Evolutionary conservation across 2,888 invertebrate genomes (phyloP).

Genomic region (Latheticus oryzae): DNA sequence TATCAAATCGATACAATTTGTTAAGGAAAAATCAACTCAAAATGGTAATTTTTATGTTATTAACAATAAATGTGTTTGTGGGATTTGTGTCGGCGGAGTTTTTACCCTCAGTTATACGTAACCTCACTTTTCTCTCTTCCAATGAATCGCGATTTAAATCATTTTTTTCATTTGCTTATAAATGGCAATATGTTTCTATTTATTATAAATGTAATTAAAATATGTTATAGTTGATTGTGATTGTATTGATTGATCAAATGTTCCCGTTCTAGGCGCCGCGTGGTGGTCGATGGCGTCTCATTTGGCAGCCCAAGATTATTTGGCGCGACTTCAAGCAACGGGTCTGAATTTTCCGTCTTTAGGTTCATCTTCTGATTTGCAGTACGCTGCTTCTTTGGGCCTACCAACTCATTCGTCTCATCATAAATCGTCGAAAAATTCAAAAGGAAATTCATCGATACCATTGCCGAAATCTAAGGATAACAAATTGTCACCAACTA

Average conservation of each 20-base stretch:
- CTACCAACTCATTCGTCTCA: conserved; percentile 63
- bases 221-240: no score
- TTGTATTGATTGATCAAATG: no score
- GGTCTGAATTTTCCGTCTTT: conserved; percentile 78
- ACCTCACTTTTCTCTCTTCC: conserved; percentile 34
- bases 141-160: conserved; percentile 18
- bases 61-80: no score
- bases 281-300: conserved; percentile 95
- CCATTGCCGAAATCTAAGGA: neutral
- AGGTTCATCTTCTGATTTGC: conserved; percentile 71
- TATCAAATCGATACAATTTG: no score
- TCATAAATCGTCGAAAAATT: conserved; percentile 60
- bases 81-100: neutral
- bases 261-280: conserved; percentile 80
- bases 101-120: conserved; percentile 26
- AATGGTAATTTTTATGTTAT: conserved; percentile 29
- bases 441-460: conserved; percentile 46
- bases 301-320: conserved; percentile 88
- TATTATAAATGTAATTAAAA: no score
- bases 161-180: no score
- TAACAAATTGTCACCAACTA: conserved; percentile 45
- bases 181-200: no score
- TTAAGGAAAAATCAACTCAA: conserved; percentile 7
- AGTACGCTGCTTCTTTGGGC: conserved; percentile 70
- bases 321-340: conserved; percentile 84